Evolutionary conservation across 1,140 invertebrate species (phyloP).

Genomic region (Papilio helenus): DNA sequence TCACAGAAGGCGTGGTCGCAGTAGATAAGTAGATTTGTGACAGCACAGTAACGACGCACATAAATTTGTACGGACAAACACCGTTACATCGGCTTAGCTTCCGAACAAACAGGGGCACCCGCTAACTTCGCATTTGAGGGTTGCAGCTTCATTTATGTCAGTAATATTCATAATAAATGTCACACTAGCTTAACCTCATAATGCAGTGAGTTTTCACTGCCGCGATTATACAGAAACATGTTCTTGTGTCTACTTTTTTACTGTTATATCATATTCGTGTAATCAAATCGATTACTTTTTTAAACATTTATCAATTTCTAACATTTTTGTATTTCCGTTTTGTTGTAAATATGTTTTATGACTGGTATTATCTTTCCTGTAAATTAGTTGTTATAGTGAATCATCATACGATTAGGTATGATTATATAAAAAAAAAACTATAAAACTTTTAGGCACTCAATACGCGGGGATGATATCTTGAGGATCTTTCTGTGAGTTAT

Average conservation of each 20-base stretch:
- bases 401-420: neutral
- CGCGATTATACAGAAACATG: neutral
- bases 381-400: neutral
- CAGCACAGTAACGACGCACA: constrained; percentile 70
- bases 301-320: neutral
- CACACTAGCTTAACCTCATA: constrained; percentile 8
- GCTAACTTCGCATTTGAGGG: constrained; percentile 64
- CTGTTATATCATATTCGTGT: neutral
- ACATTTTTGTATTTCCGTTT: neutral
- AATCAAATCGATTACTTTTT: neutral
- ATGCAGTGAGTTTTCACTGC: neutral
- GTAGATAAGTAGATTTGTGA: constrained; percentile 82
- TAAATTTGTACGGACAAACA: constrained; percentile 79
- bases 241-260: neutral
- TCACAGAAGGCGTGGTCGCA: constrained; percentile 72
- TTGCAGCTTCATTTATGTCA: constrained; percentile 56
- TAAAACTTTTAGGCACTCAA: neutral
- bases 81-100: constrained; percentile 78
- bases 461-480: neutral
- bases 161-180: constrained; percentile 40
- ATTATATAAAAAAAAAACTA: neutral
- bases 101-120: constrained; percentile 71
- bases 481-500: neutral
- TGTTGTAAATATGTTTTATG: neutral
- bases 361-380: neutral